Conservation (phyloP, 2,797 vertebrate genomes). For the Apodemus agrarius region DNA sequence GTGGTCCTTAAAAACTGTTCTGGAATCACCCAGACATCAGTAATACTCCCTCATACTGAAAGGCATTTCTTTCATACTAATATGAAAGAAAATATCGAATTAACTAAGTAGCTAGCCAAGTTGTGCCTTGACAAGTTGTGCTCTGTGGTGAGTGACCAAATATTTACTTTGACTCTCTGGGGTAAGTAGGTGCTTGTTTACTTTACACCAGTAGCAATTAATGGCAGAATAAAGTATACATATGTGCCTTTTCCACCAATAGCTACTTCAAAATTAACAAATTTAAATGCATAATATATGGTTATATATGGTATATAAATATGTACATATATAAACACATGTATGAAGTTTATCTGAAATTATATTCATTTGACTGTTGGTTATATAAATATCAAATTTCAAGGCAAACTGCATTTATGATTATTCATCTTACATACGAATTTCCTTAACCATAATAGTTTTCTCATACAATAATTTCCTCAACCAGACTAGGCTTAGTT, state of each 20-base stretch:
- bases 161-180: neutral
- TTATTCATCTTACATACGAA: neutral
- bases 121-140: neutral
- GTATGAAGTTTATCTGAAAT: neutral
- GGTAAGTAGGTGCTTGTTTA: neutral
- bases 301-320: neutral
- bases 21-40: neutral
- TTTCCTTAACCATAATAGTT: neutral
- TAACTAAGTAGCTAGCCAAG: neutral
- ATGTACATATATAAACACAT: neutral
- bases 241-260: neutral
- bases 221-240: neutral
- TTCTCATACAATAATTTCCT: neutral
- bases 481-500: neutral
- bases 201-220: neutral
- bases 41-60: neutral
- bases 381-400: neutral
- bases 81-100: neutral
- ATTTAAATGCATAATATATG: too few relatives aligned
- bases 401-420: neutral
- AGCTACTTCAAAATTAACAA: neutral
- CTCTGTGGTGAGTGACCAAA: neutral
- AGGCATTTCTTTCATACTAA: neutral
- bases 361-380: neutral
- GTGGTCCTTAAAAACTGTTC: neutral